A percentile compares a stretch with the other conserved stretches of the same genome.
Evolutionary conservation across 2,797 vertebrate genomes (phyloP).

Genomic region (Semotilus atromaculatus): DNA sequence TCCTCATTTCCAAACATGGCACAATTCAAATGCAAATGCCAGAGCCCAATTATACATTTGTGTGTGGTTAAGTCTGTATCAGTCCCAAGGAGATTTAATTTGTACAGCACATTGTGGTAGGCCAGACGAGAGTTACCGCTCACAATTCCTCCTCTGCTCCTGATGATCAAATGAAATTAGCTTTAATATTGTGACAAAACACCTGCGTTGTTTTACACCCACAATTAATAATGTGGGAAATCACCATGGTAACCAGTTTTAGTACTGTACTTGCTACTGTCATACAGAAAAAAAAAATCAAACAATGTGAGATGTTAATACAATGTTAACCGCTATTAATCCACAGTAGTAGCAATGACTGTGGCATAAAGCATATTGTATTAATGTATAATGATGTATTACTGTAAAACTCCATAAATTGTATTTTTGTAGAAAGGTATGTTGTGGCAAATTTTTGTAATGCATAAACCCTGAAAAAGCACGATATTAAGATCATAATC

Average conservation of each 20-base stretch:
- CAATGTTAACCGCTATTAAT: not conserved
- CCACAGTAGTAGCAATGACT: not conserved
- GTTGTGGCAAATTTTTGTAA: not conserved
- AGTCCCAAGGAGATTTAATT: constrained; percentile 66
- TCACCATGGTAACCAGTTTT: not conserved
- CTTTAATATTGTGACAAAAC: constrained; percentile 6
- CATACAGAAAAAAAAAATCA: not conserved
- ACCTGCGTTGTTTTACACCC: constrained; percentile 1
- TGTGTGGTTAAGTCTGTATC: constrained; percentile 71
- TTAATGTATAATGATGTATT: not conserved
- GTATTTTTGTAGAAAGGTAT: not conserved
- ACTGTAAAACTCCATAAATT: not conserved
- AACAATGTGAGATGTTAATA: too few relatives aligned
- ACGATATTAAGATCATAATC: not conserved
- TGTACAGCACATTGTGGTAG: constrained; percentile 67
- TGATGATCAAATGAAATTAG: constrained; percentile 19
- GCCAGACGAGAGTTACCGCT: constrained; percentile 63
- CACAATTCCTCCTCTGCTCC: constrained; percentile 23
- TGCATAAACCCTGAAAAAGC: not conserved
- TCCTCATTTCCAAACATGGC: constrained; percentile 57
- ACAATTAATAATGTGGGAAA: not conserved
- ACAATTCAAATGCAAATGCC: constrained; percentile 79
- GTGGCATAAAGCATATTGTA: not conserved
- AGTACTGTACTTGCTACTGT: not conserved
- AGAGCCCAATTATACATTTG: constrained; percentile 72